Base-by-base conservation (phyloP, 2,888 invertebrate species). In the Molanna angustata region DNA sequence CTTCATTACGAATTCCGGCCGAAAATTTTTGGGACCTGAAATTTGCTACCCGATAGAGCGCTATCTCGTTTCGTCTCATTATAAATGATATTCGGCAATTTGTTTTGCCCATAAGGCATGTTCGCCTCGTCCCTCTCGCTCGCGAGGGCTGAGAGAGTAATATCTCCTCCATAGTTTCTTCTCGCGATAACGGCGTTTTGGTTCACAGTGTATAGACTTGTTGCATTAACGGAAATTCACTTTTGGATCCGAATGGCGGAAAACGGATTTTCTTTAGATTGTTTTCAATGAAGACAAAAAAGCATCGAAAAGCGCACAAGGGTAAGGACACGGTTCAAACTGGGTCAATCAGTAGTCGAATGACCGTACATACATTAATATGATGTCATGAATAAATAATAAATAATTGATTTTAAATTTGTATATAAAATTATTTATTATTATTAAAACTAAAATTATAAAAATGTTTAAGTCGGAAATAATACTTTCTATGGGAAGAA, bases 141-240 rank as follows among this genome's bases (percentile, higher is more conserved):
- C 27, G 6, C 21, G 37, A 21, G 13, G 37, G 35, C 14, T 37
- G 37, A 9, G 17, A 16, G 22, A 35, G 47, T 37, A 47, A 47
- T 37, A 37, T 47, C 22, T 47, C 22, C 35, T 37, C 47, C 37
- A 13, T 37, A 22, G 35, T 37, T 21, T 35, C 37, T 47, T 17
- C 16, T 17, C 14, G 21, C 3, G 20, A 13, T 32, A 16, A 47
- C 16, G 27, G 47, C 6, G 22, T 47, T 47, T 20, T 13, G 22
- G 47, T 32, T 45, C 20, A 45, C 33, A 19, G 19, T 45, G 35
- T 22, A 21, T 32, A 17, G 18, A 47, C 47, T 47, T 47, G 47
- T 47, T 47, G 47, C 47, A 14, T 37, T 47, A 13, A 27, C 6
- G 27, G n/a, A n/a, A 27, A 27, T 27, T 27, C 11, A 27, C 27